A percentile compares a stretch with the other conserved stretches of the same genome.
phyloP scores from a whole-genome alignment of 2,888 invertebrate species.

The Erannis defoliaria region DNA sequence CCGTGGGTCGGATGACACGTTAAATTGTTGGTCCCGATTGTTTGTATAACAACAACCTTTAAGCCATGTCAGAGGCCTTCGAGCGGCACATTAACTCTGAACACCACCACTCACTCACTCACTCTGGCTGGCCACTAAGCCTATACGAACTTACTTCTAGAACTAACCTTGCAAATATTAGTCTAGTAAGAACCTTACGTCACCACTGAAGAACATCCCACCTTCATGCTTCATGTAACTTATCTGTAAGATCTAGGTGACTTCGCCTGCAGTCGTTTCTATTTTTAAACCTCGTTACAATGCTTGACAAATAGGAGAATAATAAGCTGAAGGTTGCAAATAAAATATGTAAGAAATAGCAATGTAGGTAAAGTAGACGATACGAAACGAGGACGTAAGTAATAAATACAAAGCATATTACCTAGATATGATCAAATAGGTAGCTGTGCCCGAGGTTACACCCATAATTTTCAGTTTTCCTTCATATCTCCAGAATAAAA shows the following conservation, averaged over 20 bases:
- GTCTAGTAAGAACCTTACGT: slow-evolving; percentile 8
- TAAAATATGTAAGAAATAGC: not conserved
- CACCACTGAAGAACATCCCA: slow-evolving; percentile 3
- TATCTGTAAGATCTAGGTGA: slow-evolving; percentile 13
- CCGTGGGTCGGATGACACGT: no score
- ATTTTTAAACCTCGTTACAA: slow-evolving; percentile 15
- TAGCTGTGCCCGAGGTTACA: not conserved
- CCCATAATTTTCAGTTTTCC: not conserved
- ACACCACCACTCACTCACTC: no score
- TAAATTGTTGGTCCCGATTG: no score
- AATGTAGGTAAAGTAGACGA: not conserved
- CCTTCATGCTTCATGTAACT: slow-evolving; percentile 9
- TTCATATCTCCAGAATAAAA: not conserved
- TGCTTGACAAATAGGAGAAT: slow-evolving; percentile 1
- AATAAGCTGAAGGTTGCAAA: slow-evolving; percentile 15
- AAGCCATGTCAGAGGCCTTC: no score
- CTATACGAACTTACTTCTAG: no score
- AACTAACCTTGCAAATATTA: slow-evolving; percentile 13
- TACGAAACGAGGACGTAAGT: not conserved
- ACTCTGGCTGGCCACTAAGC: no score
- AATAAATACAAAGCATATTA: not conserved
- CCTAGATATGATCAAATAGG: not conserved
- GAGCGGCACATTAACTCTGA: no score
- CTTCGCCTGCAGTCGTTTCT: slow-evolving; percentile 11
- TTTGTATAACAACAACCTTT: no score